A percentile compares a stretch with the other conserved stretches of the same genome.
phyloP scores from a whole-genome alignment of 64 coral and sea anemone species.

The Platygyra sinensis region DNA sequence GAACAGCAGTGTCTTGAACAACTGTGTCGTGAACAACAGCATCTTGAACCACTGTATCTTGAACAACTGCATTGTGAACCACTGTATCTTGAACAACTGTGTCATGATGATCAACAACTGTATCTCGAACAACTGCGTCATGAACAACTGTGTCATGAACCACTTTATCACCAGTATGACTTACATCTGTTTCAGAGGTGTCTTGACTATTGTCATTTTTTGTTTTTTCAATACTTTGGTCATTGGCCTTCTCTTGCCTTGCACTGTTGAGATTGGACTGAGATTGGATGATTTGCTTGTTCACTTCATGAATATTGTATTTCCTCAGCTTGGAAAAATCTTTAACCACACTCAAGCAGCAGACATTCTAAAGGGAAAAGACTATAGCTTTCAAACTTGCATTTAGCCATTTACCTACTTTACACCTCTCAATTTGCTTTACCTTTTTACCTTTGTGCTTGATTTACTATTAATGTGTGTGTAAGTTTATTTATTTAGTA shows the following conservation, averaged over 20 bases:
- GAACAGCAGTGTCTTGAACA: too few species aligned
- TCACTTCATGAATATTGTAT: constrained; percentile 91
- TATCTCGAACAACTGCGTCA: not conserved
- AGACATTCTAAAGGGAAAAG: constrained; percentile 82
- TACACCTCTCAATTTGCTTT: too few species aligned
- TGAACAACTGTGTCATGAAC: not conserved
- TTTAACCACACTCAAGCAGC: constrained; percentile 82
- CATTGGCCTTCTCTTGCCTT: not conserved
- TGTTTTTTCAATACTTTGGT: not conserved
- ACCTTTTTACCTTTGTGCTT: too few species aligned
- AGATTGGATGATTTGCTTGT: constrained; percentile 18
- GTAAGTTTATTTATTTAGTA: too few species aligned
- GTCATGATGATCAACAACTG: not conserved
- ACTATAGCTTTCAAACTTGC: too few species aligned
- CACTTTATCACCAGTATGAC: not conserved
- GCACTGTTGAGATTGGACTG: not conserved
- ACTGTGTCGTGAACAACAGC: not conserved
- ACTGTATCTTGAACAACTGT: not conserved
- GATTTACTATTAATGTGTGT: too few species aligned
- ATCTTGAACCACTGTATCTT: too few species aligned
- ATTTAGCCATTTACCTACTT: too few species aligned
- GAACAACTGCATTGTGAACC: too few species aligned
- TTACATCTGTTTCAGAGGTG: not conserved
- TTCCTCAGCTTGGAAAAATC: constrained; percentile 80
- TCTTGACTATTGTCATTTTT: not conserved